Evolutionary conservation across 2,888 invertebrate genomes (phyloP).

Genomic region (Plagiodera versicolora): DNA sequence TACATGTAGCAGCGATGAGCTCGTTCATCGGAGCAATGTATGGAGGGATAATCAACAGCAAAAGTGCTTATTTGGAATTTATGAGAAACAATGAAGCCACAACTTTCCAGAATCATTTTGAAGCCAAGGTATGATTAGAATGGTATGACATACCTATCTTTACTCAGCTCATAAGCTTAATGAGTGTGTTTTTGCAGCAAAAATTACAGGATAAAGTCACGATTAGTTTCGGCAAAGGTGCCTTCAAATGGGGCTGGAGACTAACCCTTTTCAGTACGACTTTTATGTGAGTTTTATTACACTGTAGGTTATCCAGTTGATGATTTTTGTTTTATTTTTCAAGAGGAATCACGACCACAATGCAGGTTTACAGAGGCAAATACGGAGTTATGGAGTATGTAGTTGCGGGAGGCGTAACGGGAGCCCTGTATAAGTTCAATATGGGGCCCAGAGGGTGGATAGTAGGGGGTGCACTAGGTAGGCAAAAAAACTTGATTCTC

Average conservation of each 20-base stretch:
- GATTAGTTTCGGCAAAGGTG: conserved; percentile 72
- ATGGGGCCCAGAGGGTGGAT: conserved; percentile 69
- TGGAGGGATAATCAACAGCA: conserved; percentile 66
- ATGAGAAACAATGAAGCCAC: conserved; percentile 76
- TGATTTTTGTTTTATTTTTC: conserved; percentile 31
- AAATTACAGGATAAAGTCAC: conserved; percentile 71
- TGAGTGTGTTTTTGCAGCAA: conserved; percentile 57
- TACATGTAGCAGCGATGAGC: conserved; percentile 64
- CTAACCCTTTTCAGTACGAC: conserved; percentile 67
- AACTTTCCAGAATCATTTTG: conserved; percentile 63
- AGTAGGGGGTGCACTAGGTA: conserved; percentile 70
- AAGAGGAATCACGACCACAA: conserved; percentile 65
- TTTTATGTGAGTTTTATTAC: conserved; percentile 63
- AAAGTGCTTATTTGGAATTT: conserved; percentile 65
- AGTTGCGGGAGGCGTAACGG: conserved; percentile 66
- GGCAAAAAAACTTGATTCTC: conserved; percentile 12
- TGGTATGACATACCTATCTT: neutral
- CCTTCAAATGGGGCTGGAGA: conserved; percentile 69
- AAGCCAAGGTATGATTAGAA: conserved; percentile 64
- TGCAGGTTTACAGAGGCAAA: conserved; percentile 69
- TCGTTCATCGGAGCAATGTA: conserved; percentile 65
- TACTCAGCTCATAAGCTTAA: neutral
- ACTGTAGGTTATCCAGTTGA: conserved; percentile 9
- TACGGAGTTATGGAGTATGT: conserved; percentile 69
- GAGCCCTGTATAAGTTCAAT: conserved; percentile 68